Evolutionary conservation across 2,113 vertebrate species (phyloP).

Genomic region (Carassius gibelio): DNA sequence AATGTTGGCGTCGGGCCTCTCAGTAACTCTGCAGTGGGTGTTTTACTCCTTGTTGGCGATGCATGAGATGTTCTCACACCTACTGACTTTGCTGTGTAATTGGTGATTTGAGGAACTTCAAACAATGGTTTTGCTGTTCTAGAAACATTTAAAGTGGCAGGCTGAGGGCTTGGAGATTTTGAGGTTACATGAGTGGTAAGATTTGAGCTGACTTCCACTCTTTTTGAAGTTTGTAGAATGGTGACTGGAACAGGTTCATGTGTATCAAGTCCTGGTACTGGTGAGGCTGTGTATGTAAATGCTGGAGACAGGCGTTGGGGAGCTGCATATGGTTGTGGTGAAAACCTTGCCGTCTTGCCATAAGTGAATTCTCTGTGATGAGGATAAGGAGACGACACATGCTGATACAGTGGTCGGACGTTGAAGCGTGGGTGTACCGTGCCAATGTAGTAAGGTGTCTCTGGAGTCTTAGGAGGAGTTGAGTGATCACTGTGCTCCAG

Average conservation of each 20-base stretch:
- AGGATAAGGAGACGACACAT: constrained; percentile 77
- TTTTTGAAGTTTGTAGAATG: constrained; percentile 39
- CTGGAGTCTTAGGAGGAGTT: constrained; percentile 64
- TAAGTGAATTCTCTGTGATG: constrained; percentile 68
- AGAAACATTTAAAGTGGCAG: constrained; percentile 60
- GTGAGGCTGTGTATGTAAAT: constrained; percentile 47
- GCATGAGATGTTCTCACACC: constrained; percentile 58
- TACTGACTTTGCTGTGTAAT: constrained; percentile 73
- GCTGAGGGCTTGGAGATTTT: constrained; percentile 67
- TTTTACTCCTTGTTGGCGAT: constrained; percentile 55
- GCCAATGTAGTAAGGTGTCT: constrained; percentile 46
- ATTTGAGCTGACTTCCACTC: constrained; percentile 12
- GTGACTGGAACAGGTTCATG: constrained; percentile 41
- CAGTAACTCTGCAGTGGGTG: constrained; percentile 45
- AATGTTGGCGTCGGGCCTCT: constrained; percentile 39
- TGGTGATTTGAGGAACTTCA: constrained; percentile 76
- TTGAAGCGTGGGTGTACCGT: constrained; percentile 62
- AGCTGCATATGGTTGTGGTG: constrained; percentile 63
- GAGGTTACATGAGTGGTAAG: constrained; percentile 49
- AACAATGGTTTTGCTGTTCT: constrained; percentile 76
- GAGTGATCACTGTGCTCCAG: constrained; percentile 77
- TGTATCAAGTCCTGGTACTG: constrained; percentile 27
- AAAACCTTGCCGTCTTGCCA: constrained; percentile 67
- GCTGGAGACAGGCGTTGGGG: constrained; percentile 59
- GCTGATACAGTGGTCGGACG: constrained; percentile 70